Evolutionary conservation across 2,888 invertebrate genomes (phyloP).

Genomic region (Ptilodon capucinus): DNA sequence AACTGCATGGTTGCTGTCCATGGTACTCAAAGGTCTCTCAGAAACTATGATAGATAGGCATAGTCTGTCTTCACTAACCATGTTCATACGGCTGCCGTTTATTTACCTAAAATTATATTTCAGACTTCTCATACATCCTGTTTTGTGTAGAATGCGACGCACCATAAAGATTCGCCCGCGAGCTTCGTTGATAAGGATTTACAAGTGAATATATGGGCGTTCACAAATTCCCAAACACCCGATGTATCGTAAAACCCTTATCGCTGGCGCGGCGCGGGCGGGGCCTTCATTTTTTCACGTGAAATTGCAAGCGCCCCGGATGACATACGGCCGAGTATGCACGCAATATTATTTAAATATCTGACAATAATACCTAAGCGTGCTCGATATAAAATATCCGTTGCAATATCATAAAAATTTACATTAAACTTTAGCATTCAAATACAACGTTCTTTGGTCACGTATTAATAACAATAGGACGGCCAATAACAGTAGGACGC

Average conservation of each 20-base stretch:
- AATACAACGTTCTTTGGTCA: not conserved
- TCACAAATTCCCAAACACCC: slow-evolving; percentile 24
- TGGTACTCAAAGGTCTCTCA: too few species aligned
- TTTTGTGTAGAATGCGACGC: not conserved
- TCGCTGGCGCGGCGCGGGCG: too few species aligned
- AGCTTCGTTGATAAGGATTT: not conserved
- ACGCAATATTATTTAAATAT: slow-evolving; percentile 18
- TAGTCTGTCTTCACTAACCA: too few species aligned
- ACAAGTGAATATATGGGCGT: slow-evolving; percentile 32
- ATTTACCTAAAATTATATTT: too few species aligned
- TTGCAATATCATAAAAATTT: not conserved
- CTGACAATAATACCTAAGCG: not conserved
- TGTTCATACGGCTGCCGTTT: too few species aligned
- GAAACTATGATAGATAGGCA: too few species aligned
- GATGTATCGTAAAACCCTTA: slow-evolving; percentile 23
- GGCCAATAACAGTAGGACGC: too few species aligned
- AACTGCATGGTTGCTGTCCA: too few species aligned
- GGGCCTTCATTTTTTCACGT: slow-evolving; percentile 20
- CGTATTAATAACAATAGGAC: not conserved
- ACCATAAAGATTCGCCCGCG: not conserved
- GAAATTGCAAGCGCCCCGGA: slow-evolving; percentile 7
- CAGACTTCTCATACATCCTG: too few species aligned
- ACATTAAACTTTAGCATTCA: not conserved
- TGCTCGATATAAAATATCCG: not conserved
- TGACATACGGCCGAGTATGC: slow-evolving; percentile 2